Conservation (phyloP, 2,113 vertebrate genomes). For the Zootoca vivipara region DNA sequence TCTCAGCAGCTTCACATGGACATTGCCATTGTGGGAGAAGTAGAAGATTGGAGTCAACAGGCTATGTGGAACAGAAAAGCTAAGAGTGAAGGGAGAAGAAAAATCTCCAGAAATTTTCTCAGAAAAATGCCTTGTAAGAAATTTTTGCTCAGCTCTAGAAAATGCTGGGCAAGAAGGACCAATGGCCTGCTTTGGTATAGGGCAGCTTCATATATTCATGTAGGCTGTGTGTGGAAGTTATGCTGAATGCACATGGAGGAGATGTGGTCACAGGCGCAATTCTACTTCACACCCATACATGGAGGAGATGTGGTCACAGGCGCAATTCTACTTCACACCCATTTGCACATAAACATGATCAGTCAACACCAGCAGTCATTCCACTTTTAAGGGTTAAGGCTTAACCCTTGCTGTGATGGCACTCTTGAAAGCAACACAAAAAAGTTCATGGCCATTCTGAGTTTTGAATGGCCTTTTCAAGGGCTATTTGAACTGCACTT, state of each 20-base stretch:
- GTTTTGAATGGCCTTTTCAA: constrained; percentile 56
- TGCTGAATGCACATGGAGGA: background rate
- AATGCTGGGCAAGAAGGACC: background rate
- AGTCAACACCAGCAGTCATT: background rate
- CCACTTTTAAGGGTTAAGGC: constrained; percentile 3
- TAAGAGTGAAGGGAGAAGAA: background rate
- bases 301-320: background rate
- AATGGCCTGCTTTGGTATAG: background rate
- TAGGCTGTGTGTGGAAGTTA: no score
- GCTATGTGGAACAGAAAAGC: background rate
- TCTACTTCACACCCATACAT: background rate
- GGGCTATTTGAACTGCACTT: constrained; percentile 40
- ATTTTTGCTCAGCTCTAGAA: background rate
- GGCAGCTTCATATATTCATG: background rate
- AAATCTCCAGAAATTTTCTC: background rate
- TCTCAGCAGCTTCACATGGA: background rate
- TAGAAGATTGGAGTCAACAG: background rate
- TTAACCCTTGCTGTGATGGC: background rate
- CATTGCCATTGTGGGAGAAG: background rate
- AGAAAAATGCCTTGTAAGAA: background rate
- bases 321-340: background rate
- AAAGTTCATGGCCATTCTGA: constrained; percentile 36
- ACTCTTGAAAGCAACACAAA: background rate
- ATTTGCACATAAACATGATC: background rate
- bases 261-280: background rate